Percentiles rank a stretch among this genome's conserved stretches.
phyloP scores from a whole-genome alignment of 2,888 invertebrate genomes.

The Cosmia trapezina region DNA sequence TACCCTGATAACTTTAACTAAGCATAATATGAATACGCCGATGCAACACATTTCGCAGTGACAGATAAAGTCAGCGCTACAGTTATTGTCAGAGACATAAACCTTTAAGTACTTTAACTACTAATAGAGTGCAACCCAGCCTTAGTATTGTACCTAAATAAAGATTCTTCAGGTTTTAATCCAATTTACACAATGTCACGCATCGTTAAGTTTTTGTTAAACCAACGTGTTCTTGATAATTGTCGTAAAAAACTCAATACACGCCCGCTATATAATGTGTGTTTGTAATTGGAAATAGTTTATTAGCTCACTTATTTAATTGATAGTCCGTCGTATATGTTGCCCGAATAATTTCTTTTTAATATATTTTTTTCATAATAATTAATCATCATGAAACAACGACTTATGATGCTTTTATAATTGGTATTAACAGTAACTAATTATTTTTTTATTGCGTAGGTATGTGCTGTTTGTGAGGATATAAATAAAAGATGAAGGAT shows the following conservation, averaged over 20 bases:
- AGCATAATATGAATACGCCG: no score
- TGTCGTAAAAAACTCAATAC: slow-evolving; percentile 77
- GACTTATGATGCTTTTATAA: slow-evolving; percentile 45
- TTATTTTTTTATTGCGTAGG: slow-evolving; percentile 38
- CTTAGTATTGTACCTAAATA: slow-evolving; percentile 7
- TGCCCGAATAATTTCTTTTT: slow-evolving; percentile 52
- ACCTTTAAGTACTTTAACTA: no score
- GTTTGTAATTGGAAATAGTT: slow-evolving; percentile 78
- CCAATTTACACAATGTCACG: slow-evolving; percentile 76
- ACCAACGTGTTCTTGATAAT: slow-evolving; percentile 74
- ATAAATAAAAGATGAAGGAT: slow-evolving; percentile 1
- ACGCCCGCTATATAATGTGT: slow-evolving; percentile 64
- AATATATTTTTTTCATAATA: slow-evolving; percentile 32
- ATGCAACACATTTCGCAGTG: no score
- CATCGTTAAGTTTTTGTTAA: slow-evolving; percentile 77
- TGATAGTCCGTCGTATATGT: slow-evolving; percentile 61
- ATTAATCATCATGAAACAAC: slow-evolving; percentile 41
- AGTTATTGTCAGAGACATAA: no score
- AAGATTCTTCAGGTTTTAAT: slow-evolving; percentile 54
- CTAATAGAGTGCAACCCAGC: no score
- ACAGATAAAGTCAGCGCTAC: no score
- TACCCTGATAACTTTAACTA: no score
- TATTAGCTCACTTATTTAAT: slow-evolving; percentile 78
- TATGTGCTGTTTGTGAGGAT: slow-evolving; percentile 19
- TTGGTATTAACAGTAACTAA: slow-evolving; percentile 45